Evolutionary conservation across 2,888 invertebrate species (phyloP), one percentile per base, ranked within the genome.

Genomic region (Apotomis betuletana): DNA sequence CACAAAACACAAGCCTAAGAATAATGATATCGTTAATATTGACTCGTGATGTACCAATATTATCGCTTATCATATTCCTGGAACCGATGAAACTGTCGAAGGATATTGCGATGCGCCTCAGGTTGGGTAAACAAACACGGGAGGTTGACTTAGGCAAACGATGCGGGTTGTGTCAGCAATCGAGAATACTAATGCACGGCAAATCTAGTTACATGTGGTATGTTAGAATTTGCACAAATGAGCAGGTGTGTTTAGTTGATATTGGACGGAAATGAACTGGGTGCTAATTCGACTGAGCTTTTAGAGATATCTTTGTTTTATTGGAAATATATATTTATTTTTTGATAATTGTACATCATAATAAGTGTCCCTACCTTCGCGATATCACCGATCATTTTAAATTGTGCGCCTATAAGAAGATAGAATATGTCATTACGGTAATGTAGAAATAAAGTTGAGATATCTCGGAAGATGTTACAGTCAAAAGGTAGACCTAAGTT

Each of bases 71-170:
- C 76, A 73, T 59, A 74, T 71, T 70, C 73, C 68, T 54, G 69
- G 76, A 75, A 75, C 77, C 74, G 64, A 75, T 75, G 79, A 75
- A 79, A 78, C 78, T 75, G 76, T 77, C 75, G 75, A 75, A 79
- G 79, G 77, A 79, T 76, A 82, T 90, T 90, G 78, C 76, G 76
- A 90, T 89, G 85, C 89, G 81, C 68, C 82, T 85, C 89, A 85
- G 83, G 87, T 84, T 79, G 77, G 75, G 77, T 78, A 83, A 83
- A 86, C 87, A 88, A 82, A 83, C 83, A 82, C 77, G 73, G 73
- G 77, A 75, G 80, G 86, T 88, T 87, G 86, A 87, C 87, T 86
- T 82, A 85, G 79, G 85, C 87, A 85, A 88, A 86, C 87, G 84
- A 88, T 86, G 85, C 88, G 84, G 83, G 86, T 76, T 70, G 79